These are phyloP conservation scores for Emydoidea blandingii DNA, from an alignment of 2,797 vertebrate genomes.

Conservation along the genomic window DNA sequence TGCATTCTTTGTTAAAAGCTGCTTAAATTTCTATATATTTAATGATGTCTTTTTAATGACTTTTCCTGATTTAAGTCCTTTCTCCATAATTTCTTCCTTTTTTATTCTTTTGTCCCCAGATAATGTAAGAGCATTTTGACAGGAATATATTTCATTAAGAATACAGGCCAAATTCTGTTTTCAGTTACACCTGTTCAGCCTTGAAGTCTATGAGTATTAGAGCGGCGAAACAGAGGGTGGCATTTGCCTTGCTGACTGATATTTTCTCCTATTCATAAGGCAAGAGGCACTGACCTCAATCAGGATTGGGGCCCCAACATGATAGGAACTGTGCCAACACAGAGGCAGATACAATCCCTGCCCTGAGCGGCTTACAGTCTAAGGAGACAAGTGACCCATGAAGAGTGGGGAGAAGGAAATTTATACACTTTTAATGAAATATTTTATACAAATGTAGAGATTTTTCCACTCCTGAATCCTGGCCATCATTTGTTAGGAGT, in stretches of 20 bases:
- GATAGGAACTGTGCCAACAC: not conserved
- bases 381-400: not conserved
- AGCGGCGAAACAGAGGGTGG: not conserved
- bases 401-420: not conserved
- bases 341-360: not conserved
- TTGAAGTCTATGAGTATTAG: not conserved
- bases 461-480: not conserved
- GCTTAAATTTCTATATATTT: conserved; percentile 72
- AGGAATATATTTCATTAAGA: conserved; percentile 66
- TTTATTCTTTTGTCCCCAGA: conserved; percentile 48
- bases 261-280: not conserved
- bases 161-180: conserved; percentile 43
- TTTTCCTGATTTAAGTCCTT: conserved; percentile 67
- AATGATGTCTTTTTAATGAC: conserved; percentile 67
- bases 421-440: not conserved
- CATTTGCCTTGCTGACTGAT: not conserved
- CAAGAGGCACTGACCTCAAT: fast-evolving
- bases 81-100: conserved; percentile 66
- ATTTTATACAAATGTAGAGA: not conserved
- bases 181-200: conserved; percentile 43
- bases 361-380: not conserved
- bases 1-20: conserved; percentile 74
- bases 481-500: not conserved
- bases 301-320: not conserved
- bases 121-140: conserved; percentile 70